Evolutionary conservation across 1,140 invertebrate genomes (phyloP), one percentile per base, ranked within the genome.

Genomic region (Cydia amplana): DNA sequence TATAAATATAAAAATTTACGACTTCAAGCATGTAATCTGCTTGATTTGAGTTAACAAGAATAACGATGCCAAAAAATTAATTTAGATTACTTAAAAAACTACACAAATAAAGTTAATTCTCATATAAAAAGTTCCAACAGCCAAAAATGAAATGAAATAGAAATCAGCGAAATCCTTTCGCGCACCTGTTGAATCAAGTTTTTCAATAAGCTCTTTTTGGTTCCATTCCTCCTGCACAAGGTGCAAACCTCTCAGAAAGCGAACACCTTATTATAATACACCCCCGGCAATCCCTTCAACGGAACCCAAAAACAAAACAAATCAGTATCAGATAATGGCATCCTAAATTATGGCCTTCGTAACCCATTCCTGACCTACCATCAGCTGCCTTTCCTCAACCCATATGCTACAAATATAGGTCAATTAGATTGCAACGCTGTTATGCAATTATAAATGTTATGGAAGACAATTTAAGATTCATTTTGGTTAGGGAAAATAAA

Each of bases 401-500:
- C 85, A 85, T 85, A 85, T 88, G 85, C 83, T 87, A 86, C 83
- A 81, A 76, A 90, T 87, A 82, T 85, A 83, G 85, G 84, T 87
- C 83, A 88, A 81, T 89, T 84, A 87, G 76, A 80, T 55, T n/a
- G 43, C 70, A 75, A 25, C 55, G 64, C 55, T 78, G 70, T 4
- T 20, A 60, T 10, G 9, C 46, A 67, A 82, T 64, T 76, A 80
- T 23, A 72, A 20, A 72, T 76, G 77, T 74, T 86, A 63, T 46
- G 23, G 12, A n/a, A 32, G 55, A 65, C n/a, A 9, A 20, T 60
- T 74, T 81, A 76, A 80, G 70, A 73, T 70, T 74, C 25, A 72
- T 79, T 85, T 80, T 32, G 10, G 49, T 25, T 60, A 70, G n/a
- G n/a, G 16, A 10, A 5, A 25, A 0, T 40, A 51, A 60, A 64